Evolutionary conservation across 1,140 invertebrate genomes (phyloP).

Genomic region (Cheumatopsyche charites): DNA sequence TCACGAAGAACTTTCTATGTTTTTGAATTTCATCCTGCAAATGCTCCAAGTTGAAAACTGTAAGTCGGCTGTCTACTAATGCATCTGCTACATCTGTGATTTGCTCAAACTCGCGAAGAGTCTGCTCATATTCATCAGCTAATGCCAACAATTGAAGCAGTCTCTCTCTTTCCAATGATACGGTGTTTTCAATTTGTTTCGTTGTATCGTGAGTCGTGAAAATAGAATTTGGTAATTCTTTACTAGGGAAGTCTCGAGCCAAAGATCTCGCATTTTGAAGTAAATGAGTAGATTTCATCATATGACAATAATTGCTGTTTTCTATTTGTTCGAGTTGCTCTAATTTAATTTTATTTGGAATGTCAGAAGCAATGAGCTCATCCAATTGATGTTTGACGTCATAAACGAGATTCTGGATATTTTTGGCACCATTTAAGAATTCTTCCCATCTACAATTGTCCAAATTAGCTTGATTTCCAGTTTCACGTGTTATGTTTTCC

Average conservation of each 20-base stretch:
- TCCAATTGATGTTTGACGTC: conserved; percentile 64
- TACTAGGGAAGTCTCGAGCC: conserved; percentile 68
- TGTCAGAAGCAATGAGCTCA: conserved; percentile 64
- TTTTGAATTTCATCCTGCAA: conserved; percentile 87
- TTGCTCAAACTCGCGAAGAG: conserved; percentile 81
- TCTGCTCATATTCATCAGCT: conserved; percentile 85
- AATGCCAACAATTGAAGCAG: conserved; percentile 73
- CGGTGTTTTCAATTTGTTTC: conserved; percentile 69
- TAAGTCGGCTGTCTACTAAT: conserved; percentile 74
- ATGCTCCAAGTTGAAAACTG: conserved; percentile 74
- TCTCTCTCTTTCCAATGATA: conserved; percentile 74
- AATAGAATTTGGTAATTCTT: conserved; percentile 69
- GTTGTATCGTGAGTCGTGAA: conserved; percentile 70
- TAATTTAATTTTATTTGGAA: conserved; percentile 66
- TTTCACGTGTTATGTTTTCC: conserved; percentile 66
- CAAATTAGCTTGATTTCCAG: conserved; percentile 64
- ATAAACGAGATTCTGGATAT: conserved; percentile 61
- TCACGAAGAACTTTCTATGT: conserved; percentile 86
- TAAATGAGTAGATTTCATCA: conserved; percentile 61
- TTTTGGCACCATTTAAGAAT: conserved; percentile 67
- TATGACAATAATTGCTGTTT: conserved; percentile 62
- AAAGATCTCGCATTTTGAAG: conserved; percentile 62
- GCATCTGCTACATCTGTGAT: conserved; percentile 83
- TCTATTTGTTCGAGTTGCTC: conserved; percentile 71
- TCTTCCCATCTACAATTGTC: conserved; percentile 73